Percentiles rank a stretch among this genome's conserved stretches.
Conservation (phyloP, 2,113 vertebrate species). For the Calyptommatus sinebrachiatus region DNA sequence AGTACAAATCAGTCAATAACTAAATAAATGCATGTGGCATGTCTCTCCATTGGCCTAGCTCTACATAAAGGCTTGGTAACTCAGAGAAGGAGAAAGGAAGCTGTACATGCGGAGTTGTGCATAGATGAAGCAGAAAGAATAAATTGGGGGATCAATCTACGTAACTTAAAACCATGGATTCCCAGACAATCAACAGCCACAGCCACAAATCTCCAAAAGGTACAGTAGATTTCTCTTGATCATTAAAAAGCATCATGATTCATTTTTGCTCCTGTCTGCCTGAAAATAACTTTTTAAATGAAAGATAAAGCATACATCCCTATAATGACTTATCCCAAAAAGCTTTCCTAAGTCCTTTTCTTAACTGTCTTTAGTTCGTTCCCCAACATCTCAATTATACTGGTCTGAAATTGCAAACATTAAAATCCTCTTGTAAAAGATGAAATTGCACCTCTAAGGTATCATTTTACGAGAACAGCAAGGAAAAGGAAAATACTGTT, state of each 20-base stretch:
- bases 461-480: conserved; percentile 13
- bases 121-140: too few species aligned
- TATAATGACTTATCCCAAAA: conserved; percentile 20
- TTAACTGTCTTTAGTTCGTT: neutral
- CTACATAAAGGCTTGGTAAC: too few species aligned
- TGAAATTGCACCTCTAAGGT: neutral
- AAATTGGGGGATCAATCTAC: too few species aligned
- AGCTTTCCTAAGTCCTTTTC: conserved; percentile 9
- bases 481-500: conserved; percentile 17
- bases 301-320: conserved; percentile 2
- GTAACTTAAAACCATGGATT: neutral
- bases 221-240: neutral
- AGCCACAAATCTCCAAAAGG: neutral
- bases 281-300: conserved; percentile 34
- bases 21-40: too few species aligned
- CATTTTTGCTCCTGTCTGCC: neutral
- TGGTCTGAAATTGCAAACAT: conserved; percentile 40
- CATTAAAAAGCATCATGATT: neutral
- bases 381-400: conserved; percentile 18
- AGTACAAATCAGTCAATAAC: too few species aligned
- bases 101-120: too few species aligned
- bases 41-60: too few species aligned
- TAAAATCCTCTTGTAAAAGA: conserved; percentile 29
- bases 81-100: too few species aligned
- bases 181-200: neutral